phyloP scores from a whole-genome alignment of 2,888 invertebrate genomes.

The Orgyia antiqua region DNA sequence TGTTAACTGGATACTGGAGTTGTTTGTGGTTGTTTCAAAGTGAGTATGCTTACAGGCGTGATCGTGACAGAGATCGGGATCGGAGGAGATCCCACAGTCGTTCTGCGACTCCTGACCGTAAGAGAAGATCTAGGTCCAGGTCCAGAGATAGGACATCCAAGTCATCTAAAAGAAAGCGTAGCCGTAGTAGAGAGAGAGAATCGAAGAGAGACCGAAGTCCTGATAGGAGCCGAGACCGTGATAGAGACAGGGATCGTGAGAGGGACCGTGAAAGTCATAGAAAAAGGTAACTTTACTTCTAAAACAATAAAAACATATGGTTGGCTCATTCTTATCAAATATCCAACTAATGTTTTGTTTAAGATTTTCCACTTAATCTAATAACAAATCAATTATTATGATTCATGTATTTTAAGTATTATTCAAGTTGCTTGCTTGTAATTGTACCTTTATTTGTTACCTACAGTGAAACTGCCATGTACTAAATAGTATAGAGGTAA shows the following conservation, averaged over 20 bases:
- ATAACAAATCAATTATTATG: too few relatives aligned
- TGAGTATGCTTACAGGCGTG: slow-evolving; percentile 55
- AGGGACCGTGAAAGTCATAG: slow-evolving; percentile 27
- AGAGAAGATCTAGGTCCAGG: slow-evolving; percentile 76
- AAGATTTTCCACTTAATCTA: too few relatives aligned
- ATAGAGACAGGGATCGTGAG: slow-evolving; percentile 35
- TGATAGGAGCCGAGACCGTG: slow-evolving; percentile 53
- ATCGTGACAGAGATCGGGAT: slow-evolving; percentile 62
- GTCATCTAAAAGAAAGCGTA: slow-evolving; percentile 80
- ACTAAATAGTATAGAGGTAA: too few relatives aligned
- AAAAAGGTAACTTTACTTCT: slow-evolving; percentile 17
- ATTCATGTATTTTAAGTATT: too few relatives aligned
- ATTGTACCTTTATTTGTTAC: too few relatives aligned
- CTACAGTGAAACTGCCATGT: too few relatives aligned
- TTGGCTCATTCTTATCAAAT: too few relatives aligned
- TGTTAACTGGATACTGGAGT: neutral
- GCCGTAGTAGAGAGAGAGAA: slow-evolving; percentile 82
- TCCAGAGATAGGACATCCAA: slow-evolving; percentile 80
- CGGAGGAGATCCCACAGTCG: slow-evolving; percentile 80
- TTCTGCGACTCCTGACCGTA: slow-evolving; percentile 77
- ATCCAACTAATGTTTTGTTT: too few relatives aligned
- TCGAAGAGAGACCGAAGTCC: slow-evolving; percentile 75
- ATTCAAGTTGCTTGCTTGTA: too few relatives aligned
- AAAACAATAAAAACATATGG: too few relatives aligned
- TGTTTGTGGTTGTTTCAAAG: slow-evolving; percentile 1